Evolutionary conservation across 2,888 invertebrate genomes (phyloP).

Genomic region (Eremobia ochroleuca): DNA sequence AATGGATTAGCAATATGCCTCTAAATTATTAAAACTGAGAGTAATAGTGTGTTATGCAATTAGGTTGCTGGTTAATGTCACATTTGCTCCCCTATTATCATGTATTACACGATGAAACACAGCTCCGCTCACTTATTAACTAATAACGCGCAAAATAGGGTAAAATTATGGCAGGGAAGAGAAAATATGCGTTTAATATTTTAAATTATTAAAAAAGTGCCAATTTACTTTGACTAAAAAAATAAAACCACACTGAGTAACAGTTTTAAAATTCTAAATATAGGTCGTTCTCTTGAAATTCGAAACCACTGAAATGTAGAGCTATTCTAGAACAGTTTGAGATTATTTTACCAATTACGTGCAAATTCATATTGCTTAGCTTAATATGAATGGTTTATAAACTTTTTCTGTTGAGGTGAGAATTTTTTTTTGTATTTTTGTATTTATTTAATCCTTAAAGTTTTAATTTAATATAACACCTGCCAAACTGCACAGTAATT

Average conservation of each 20-base stretch:
- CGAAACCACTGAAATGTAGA: neutral
- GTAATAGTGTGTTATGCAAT: too few species aligned
- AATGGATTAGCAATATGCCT: too few species aligned
- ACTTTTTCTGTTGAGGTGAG: too few species aligned
- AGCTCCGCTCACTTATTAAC: slow-evolving; percentile 41
- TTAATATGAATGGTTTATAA: neutral
- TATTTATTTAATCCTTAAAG: too few species aligned
- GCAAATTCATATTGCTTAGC: neutral
- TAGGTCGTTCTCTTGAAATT: neutral
- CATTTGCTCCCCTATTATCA: slow-evolving; percentile 14
- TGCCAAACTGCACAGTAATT: too few species aligned
- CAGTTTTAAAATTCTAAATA: neutral
- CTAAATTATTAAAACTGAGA: too few species aligned
- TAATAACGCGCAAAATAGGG: slow-evolving; percentile 32
- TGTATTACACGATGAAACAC: slow-evolving; percentile 17
- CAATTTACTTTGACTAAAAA: neutral
- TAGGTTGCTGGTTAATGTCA: slow-evolving; percentile 32
- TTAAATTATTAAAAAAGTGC: neutral
- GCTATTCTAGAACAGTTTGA: neutral
- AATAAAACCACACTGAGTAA: neutral
- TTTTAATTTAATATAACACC: too few species aligned
- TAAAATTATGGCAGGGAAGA: slow-evolving; percentile 12
- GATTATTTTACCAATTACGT: neutral
- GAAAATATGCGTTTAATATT: slow-evolving; percentile 4
- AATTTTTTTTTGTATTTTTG: too few species aligned